These are phyloP conservation scores for Chelonia mydas DNA, from an alignment of 2,797 vertebrate genomes.

Conservation along the genomic window DNA sequence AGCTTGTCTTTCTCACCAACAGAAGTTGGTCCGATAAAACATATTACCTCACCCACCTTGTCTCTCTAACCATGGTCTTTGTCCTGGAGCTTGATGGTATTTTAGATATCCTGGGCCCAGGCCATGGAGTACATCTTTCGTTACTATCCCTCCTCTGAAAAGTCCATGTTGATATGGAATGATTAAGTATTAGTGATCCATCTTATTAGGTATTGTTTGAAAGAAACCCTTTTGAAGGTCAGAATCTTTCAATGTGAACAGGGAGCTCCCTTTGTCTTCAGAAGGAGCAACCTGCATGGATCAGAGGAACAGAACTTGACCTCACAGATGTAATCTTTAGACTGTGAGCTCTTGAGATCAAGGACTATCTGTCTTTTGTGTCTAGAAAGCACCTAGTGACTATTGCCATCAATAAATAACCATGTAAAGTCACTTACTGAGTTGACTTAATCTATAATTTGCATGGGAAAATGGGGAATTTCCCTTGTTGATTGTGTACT, in stretches of 20 bases:
- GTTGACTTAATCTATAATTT: constrained; percentile 20
- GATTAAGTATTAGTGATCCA: not conserved
- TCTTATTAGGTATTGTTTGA: not conserved
- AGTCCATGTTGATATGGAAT: not conserved
- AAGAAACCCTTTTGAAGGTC: not conserved
- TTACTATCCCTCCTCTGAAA: not conserved
- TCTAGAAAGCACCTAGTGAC: not conserved
- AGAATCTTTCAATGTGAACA: not conserved
- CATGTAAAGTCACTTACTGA: not conserved
- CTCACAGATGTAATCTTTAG: not conserved
- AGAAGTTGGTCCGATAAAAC: too few relatives aligned
- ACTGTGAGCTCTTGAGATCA: not conserved
- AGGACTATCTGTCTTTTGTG: accelerated
- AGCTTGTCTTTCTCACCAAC: too few relatives aligned
- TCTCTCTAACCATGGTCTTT: not conserved
- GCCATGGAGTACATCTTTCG: too few relatives aligned
- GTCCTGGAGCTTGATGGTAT: not conserved
- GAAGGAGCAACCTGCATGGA: not conserved
- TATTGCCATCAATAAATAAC: not conserved
- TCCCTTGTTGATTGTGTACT: constrained; percentile 24
- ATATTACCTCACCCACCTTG: too few relatives aligned
- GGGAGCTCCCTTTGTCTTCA: accelerated
- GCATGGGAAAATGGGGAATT: constrained; percentile 38
- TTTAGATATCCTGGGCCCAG: too few relatives aligned
- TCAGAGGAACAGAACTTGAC: not conserved